Percentiles rank a stretch among this genome's conserved stretches.
These are phyloP conservation scores for Calameuta filiformis DNA, from an alignment of 2,888 invertebrate species.

Conservation along the genomic window DNA sequence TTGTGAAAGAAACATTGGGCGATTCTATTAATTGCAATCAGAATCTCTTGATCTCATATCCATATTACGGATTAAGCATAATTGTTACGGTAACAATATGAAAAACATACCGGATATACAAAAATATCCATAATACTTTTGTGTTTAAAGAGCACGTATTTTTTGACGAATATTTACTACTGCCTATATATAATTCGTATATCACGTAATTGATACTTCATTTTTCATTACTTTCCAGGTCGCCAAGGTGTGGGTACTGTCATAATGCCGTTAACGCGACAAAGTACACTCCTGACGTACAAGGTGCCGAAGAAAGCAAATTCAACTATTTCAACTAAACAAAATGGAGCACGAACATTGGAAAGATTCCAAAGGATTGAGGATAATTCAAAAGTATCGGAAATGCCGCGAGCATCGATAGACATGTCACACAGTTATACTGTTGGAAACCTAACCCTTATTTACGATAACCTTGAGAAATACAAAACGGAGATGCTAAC, in stretches of 20 bases:
- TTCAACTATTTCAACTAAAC: not conserved
- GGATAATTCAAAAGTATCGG: not conserved
- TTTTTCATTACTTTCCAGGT: slow-evolving; percentile 39
- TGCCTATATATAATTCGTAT: no score
- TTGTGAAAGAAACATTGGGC: not conserved
- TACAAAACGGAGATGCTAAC: not conserved
- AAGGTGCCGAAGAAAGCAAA: slow-evolving; percentile 39
- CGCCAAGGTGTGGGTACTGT: slow-evolving; percentile 44
- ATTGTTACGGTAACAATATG: not conserved
- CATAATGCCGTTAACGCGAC: slow-evolving; percentile 25
- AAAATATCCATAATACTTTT: not conserved
- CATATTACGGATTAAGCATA: not conserved
- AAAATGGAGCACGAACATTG: not conserved
- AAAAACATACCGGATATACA: not conserved
- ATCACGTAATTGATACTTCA: no score
- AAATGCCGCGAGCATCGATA: not conserved
- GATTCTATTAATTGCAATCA: not conserved
- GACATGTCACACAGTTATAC: not conserved
- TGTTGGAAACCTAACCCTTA: not conserved
- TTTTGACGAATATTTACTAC: not conserved
- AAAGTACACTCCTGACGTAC: slow-evolving; percentile 37
- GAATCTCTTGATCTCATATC: not conserved
- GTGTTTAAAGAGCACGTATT: no score
- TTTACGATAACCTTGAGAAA: not conserved
- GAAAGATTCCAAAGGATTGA: not conserved